Base-by-base conservation (phyloP, 2,888 invertebrate species). In the Endomychus coccineus region DNA sequence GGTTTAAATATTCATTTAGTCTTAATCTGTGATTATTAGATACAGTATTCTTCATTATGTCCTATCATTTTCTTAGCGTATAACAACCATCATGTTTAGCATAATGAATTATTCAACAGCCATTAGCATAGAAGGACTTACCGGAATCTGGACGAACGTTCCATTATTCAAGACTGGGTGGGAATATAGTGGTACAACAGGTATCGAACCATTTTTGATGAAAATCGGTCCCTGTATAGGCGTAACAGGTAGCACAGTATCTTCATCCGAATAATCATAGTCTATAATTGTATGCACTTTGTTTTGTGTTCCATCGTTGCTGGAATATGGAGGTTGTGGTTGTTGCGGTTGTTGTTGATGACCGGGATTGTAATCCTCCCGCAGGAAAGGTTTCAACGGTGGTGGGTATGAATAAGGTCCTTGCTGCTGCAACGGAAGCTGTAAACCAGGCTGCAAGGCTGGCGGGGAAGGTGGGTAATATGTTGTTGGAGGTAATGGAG, bases 191-290 rank as follows among this genome's bases (percentile, higher is more conserved):
- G 89, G 89, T 44, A 89, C 87, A 4, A 89, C 89, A 28, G 89
- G 89, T 32, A 88, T 86, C 27, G 80, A 78, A 40, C 87, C 87
- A 63, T 89, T 89, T 66, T 84, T 82, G 49, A 88, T 66, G 56
- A 77, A 80, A 61, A 89, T 88, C n/a, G 89, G 89, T 19, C 89
- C 89, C 64, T 87, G 86, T 40, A 88, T 83, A 15, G 88, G 88
- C 13, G 88, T 87, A 32, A 87, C 84, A 10, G 79, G 75, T 43
- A 78, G 75, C 45, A 54, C 22, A 44, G 75, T 71, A 46, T 71
- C 71, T 43, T 78, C 77, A 48, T 80, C 80, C 39, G 78, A 77
- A 52, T 78, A 75, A 49, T 81, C 80, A 52, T 82, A 83, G 59
- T 83, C 83, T 31, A 83, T 69, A 13, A 28, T 28, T 4, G 27